phyloP scores from a whole-genome alignment of 2,113 vertebrate genomes.

The Neolamprologus kungweensis region DNA sequence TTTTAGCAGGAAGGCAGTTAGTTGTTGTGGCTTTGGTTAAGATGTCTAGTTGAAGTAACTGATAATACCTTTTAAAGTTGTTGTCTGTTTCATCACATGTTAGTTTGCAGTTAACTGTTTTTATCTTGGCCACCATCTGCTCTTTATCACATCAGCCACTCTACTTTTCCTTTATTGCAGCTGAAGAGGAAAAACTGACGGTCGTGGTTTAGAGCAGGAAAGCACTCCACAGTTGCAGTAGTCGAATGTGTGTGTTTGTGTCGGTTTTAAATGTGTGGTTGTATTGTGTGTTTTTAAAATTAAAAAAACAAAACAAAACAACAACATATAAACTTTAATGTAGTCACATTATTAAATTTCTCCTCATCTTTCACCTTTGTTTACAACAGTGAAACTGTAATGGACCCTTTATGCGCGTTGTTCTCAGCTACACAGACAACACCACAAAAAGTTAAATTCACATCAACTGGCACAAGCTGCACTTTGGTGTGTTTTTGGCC shows the following conservation, averaged over 20 bases:
- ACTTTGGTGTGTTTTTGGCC: background rate
- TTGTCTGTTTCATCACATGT: background rate
- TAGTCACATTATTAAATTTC: background rate
- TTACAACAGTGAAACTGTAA: background rate
- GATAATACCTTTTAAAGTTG: background rate
- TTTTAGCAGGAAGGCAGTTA: background rate
- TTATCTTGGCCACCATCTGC: background rate
- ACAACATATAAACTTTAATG: background rate
- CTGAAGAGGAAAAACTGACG: background rate
- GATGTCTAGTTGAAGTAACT: background rate
- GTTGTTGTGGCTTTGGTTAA: background rate
- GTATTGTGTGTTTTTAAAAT: background rate
- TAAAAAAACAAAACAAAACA: fast-evolving
- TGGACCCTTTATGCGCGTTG: background rate
- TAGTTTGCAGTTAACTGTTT: background rate
- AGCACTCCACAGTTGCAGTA: background rate
- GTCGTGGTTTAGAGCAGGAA: background rate
- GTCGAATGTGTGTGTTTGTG: background rate
- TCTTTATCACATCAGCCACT: background rate
- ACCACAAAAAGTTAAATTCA: fast-evolving
- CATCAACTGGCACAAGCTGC: fast-evolving
- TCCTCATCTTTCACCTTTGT: background rate
- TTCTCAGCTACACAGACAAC: background rate
- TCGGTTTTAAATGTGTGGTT: background rate
- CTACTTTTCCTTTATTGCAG: background rate